Conservation (phyloP, 2,888 invertebrate species). For the Lepas anatifera region DNA sequence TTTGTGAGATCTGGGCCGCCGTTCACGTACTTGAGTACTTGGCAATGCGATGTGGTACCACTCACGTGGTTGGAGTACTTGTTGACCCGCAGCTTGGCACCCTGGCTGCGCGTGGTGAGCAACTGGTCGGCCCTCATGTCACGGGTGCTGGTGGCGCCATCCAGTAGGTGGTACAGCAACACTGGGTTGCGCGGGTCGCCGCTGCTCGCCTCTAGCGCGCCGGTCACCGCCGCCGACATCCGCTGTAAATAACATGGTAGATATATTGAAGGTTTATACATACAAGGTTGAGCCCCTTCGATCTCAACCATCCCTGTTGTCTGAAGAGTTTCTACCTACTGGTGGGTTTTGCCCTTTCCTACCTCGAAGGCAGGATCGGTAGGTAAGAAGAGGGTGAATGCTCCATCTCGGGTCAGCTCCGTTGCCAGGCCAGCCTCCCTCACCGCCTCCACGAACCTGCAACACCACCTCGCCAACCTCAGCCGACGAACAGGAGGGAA, state of each 20-base stretch:
- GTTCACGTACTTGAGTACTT: neutral
- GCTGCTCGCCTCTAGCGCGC: constrained; percentile 28
- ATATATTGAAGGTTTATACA: neutral
- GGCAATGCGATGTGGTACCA: too few species aligned
- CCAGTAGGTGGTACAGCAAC: constrained; percentile 36
- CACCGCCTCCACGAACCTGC: constrained; percentile 35
- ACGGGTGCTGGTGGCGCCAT: constrained; percentile 34
- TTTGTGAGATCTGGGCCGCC: too few species aligned
- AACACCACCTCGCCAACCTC: too few species aligned
- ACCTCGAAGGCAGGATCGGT: constrained; percentile 39
- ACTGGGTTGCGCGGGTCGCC: constrained; percentile 30
- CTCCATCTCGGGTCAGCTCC: constrained; percentile 32
- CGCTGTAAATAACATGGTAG: constrained; percentile 22
- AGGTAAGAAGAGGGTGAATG: constrained; percentile 40
- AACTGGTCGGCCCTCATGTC: constrained; percentile 35
- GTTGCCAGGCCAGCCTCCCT: constrained; percentile 35
- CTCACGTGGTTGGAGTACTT: constrained; percentile 41
- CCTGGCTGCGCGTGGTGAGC: constrained; percentile 35
- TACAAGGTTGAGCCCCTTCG: neutral
- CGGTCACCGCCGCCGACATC: constrained; percentile 26
- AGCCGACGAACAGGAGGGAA: too few species aligned
- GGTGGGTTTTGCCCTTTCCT: constrained; percentile 15
- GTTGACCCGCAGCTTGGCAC: constrained; percentile 35
- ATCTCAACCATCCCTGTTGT: neutral
- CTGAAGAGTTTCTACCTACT: neutral